phyloP scores from a whole-genome alignment of 2,797 vertebrate species.

The Lagodon rhomboides region DNA sequence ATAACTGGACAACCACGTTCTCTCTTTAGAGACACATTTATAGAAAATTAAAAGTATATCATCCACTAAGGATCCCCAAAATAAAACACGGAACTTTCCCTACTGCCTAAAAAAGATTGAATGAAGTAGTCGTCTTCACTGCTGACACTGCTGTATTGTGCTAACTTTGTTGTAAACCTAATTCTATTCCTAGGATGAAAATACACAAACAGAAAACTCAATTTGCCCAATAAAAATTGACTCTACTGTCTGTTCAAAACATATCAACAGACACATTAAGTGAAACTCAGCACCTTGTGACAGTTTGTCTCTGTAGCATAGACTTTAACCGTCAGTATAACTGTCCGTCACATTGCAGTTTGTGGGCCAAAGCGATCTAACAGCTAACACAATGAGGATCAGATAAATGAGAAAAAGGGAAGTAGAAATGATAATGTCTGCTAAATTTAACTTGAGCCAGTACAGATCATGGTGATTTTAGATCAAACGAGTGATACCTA shows the following conservation, averaged over 20 bases:
- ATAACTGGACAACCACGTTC: not conserved
- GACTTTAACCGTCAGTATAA: constrained; percentile 25
- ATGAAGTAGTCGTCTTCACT: not conserved
- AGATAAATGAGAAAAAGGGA: constrained; percentile 17
- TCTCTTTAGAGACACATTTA: not conserved
- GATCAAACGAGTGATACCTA: not conserved
- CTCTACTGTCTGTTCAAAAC: not conserved
- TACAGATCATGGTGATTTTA: not conserved
- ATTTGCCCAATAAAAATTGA: constrained; percentile 20
- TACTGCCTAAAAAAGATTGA: not conserved
- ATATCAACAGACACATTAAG: constrained; percentile 30
- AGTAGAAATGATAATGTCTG: not conserved
- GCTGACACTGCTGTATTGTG: not conserved
- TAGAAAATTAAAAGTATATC: constrained; percentile 2
- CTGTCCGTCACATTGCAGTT: not conserved
- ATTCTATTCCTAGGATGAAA: constrained; percentile 4
- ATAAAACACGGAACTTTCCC: not conserved
- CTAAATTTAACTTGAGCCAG: not conserved
- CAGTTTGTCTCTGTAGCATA: constrained; percentile 9
- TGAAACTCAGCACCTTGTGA: not conserved
- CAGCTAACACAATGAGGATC: constrained; percentile 4
- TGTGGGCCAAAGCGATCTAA: constrained; percentile 3
- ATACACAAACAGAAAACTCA: not conserved
- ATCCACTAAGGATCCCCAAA: constrained; percentile 15
- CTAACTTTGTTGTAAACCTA: not conserved